phyloP scores from a whole-genome alignment of 2,888 invertebrate genomes.

The Drosophila sordidula region DNA sequence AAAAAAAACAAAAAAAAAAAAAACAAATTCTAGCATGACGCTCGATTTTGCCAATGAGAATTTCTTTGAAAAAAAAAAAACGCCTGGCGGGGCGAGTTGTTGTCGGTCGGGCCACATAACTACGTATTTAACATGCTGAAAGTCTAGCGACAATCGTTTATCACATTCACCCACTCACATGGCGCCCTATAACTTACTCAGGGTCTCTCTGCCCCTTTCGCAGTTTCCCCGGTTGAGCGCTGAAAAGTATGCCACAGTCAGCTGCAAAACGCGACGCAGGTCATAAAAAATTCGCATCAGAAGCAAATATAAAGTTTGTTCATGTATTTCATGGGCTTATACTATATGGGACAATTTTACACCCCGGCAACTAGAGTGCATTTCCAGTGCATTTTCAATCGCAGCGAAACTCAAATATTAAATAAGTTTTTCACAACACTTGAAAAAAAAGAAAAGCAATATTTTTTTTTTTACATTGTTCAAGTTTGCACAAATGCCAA shows the following conservation, averaged over 20 bases:
- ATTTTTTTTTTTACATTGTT: neutral
- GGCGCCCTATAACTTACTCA: conserved; percentile 14
- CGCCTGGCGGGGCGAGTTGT: too few species aligned
- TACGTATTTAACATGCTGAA: conserved; percentile 12
- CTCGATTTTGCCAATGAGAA: conserved; percentile 3
- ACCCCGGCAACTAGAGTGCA: neutral
- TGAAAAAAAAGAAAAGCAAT: neutral
- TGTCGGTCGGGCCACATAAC: neutral
- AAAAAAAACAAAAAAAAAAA: too few species aligned
- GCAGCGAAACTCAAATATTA: neutral
- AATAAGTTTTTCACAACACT: neutral
- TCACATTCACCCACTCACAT: conserved; percentile 14
- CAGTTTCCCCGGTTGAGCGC: neutral
- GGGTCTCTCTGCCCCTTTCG: neutral
- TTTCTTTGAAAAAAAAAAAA: neutral
- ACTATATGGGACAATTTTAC: conserved; percentile 1
- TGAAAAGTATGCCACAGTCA: conserved; percentile 5
- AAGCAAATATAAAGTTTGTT: conserved; percentile 6
- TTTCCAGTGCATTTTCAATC: neutral
- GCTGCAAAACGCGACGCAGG: conserved; percentile 1
- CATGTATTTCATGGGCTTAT: neutral
- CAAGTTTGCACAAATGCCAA: neutral
- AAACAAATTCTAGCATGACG: conserved; percentile 2
- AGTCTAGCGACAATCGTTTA: conserved; percentile 23
- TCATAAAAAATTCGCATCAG: conserved; percentile 6